Evolutionary conservation across 2,888 invertebrate genomes (phyloP).

Genomic region (Eristalis intricaria): DNA sequence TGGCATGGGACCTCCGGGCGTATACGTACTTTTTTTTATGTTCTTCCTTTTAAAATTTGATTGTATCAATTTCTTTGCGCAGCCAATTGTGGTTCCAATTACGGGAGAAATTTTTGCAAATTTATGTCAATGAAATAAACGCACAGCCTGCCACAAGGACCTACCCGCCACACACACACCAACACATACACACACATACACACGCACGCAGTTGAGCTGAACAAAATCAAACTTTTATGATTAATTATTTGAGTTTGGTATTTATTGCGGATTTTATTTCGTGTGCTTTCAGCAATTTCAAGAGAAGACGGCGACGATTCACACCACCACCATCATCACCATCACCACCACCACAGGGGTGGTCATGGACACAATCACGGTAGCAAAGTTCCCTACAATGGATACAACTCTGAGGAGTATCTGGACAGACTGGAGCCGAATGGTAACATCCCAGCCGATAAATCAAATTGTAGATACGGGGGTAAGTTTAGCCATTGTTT

Average conservation of each 20-base stretch:
- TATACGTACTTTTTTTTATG: neutral
- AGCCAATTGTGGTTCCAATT: conserved; percentile 24
- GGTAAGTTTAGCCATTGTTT: conserved; percentile 76
- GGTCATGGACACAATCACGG: conserved; percentile 82
- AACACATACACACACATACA: neutral
- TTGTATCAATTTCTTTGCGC: neutral
- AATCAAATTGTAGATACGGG: conserved; percentile 89
- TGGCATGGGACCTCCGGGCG: conserved; percentile 4
- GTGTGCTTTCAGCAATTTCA: conserved; percentile 89
- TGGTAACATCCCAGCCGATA: conserved; percentile 94
- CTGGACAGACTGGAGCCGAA: conserved; percentile 96
- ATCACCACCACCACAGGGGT: conserved; percentile 83
- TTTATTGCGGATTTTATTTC: conserved; percentile 72
- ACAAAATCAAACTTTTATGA: conserved; percentile 10
- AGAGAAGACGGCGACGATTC: conserved; percentile 93
- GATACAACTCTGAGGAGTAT: conserved; percentile 94
- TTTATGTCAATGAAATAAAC: neutral
- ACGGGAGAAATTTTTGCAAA: neutral
- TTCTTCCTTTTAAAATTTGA: conserved; percentile 1
- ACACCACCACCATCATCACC: conserved; percentile 84
- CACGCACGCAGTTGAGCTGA: neutral
- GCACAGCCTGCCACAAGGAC: neutral
- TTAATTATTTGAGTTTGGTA: conserved; percentile 44
- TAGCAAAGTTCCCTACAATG: conserved; percentile 93
- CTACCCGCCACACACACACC: too few relatives aligned